Conservation (phyloP, 2,797 vertebrate species). For the Diplodus puntazzo region DNA sequence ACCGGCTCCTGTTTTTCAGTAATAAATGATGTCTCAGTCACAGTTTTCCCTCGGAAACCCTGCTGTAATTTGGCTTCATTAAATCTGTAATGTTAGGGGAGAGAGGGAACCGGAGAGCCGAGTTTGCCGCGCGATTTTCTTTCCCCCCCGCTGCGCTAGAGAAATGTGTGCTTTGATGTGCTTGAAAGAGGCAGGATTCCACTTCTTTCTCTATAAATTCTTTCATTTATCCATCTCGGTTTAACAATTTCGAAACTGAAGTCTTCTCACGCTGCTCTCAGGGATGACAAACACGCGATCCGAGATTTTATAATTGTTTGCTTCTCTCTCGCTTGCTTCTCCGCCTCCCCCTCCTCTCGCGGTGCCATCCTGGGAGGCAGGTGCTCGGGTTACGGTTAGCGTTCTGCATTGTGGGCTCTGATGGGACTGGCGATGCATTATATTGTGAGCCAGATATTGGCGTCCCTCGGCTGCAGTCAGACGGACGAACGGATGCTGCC, state of each 20-base stretch:
- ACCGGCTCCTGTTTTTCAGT: constrained; percentile 50
- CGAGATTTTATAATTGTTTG: constrained; percentile 63
- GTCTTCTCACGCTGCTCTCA: constrained; percentile 56
- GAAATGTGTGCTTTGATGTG: constrained; percentile 78
- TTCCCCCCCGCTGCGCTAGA: constrained; percentile 62
- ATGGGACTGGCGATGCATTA: constrained; percentile 80
- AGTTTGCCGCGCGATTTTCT: constrained; percentile 56
- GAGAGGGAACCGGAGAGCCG: constrained; percentile 57
- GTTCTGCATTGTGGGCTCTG: constrained; percentile 79
- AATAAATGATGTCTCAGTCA: constrained; percentile 58
- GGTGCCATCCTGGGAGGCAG: constrained; percentile 66
- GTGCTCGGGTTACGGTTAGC: constrained; percentile 70
- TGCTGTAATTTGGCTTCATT: constrained; percentile 75
- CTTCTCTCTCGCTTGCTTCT: constrained; percentile 21
- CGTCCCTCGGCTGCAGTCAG: constrained; percentile 58
- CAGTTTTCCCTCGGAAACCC: constrained; percentile 55
- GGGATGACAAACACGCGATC: constrained; percentile 52
- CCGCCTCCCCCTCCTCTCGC: neutral
- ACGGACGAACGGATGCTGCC: constrained; percentile 62
- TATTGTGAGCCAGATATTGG: constrained; percentile 74
- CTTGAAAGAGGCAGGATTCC: constrained; percentile 67
- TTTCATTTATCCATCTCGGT: constrained; percentile 72
- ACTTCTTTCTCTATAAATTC: constrained; percentile 67
- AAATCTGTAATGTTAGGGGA: constrained; percentile 68
- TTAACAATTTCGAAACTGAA: constrained; percentile 63